A percentile compares a stretch with the other conserved stretches of the same genome.
These are phyloP conservation scores for Heliconius nattereri DNA, from an alignment of 1,140 invertebrate species.

Conservation along the genomic window DNA sequence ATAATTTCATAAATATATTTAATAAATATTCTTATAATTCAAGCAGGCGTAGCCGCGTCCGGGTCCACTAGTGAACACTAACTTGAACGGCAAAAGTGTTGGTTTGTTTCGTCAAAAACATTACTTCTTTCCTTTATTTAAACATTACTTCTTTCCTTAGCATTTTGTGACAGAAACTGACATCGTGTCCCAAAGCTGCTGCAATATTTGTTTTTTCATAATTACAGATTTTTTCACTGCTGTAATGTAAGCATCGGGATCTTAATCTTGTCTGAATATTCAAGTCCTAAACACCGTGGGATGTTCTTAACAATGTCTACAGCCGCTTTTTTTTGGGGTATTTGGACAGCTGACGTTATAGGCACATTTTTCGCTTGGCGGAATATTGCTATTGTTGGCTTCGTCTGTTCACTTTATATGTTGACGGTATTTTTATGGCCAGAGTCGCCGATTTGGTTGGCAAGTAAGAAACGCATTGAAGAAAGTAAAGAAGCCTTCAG, in stretches of 20 bases:
- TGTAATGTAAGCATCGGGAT: not conserved
- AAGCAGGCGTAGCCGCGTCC: no score
- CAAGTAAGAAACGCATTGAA: constrained; percentile 43
- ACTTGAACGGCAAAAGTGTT: no score
- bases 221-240: not conserved
- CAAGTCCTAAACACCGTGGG: constrained; percentile 31
- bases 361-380: constrained; percentile 55
- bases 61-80: no score
- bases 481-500: constrained; percentile 41
- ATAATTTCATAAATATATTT: no score
- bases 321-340: constrained; percentile 52
- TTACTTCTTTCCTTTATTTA: no score
- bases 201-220: not conserved
- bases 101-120: no score
- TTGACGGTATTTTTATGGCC: constrained; percentile 44
- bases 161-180: no score
- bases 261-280: not conserved
- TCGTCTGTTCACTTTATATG: constrained; percentile 40
- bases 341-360: constrained; percentile 52
- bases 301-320: constrained; percentile 50
- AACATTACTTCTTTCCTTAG: no score
- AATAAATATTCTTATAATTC: no score
- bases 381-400: constrained; percentile 49
- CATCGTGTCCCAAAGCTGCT: no score
- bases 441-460: constrained; percentile 56